A percentile compares a stretch with the other conserved stretches of the same genome.
These are phyloP conservation scores for Meteorus sp. DNA, from an alignment of 1,140 invertebrate genomes.

Conservation along the genomic window DNA sequence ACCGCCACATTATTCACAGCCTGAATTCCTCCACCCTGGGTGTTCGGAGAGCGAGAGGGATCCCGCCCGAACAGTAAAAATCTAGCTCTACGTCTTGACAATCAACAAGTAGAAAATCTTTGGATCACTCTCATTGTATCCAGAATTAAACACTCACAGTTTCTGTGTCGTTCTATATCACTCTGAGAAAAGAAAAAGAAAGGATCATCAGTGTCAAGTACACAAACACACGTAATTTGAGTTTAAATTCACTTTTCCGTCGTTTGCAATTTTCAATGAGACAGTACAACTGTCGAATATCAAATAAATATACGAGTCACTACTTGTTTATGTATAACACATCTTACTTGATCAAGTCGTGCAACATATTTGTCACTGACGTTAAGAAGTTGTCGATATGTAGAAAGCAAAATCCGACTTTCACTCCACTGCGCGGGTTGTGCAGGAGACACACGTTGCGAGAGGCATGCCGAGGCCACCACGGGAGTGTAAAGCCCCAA, in stretches of 20 bases:
- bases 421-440: conserved; percentile 41
- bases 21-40: background rate
- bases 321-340: no score
- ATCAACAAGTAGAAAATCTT: no score
- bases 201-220: no score
- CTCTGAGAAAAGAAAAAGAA: no score
- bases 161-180: no score
- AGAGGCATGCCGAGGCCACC: conserved; percentile 54
- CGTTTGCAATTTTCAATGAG: no score
- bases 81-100: conserved; percentile 9
- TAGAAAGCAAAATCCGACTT: conserved; percentile 59
- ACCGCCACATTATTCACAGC: conserved; percentile 16
- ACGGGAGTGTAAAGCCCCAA: background rate
- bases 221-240: no score
- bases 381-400: conserved; percentile 32
- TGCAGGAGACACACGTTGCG: conserved; percentile 37
- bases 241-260: no score
- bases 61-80: background rate
- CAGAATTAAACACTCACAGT: no score
- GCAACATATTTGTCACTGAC: conserved; percentile 47
- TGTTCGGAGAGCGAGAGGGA: background rate
- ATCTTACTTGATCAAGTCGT: conserved; percentile 30
- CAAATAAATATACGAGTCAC: no score
- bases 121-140: no score
- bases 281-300: no score